These are phyloP conservation scores for Leptarthrus brevirostris DNA, from an alignment of 2,888 invertebrate species.

Conservation along the genomic window DNA sequence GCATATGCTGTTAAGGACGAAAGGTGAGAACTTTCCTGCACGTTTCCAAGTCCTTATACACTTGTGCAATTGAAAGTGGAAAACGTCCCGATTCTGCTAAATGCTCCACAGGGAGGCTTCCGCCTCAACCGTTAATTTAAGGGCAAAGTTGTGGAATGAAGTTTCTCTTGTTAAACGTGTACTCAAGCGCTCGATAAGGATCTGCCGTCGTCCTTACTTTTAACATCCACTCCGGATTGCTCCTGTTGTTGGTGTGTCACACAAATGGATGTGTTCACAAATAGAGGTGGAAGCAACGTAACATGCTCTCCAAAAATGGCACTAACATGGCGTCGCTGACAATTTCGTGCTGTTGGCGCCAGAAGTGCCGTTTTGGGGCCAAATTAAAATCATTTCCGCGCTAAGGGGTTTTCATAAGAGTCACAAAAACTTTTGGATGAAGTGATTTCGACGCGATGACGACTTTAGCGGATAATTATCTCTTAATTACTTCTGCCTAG, in stretches of 20 bases:
- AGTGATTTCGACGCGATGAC: constrained; percentile 45
- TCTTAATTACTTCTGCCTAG: constrained; percentile 41
- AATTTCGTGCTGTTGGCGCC: constrained; percentile 42
- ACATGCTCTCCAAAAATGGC: constrained; percentile 45
- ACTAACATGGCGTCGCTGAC: constrained; percentile 43
- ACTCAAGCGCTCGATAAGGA: constrained; percentile 34
- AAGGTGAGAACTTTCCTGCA: constrained; percentile 28
- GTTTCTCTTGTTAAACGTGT: constrained; percentile 44
- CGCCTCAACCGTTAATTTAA: constrained; percentile 43
- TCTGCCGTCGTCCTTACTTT: constrained; percentile 2
- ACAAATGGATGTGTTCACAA: constrained; percentile 21
- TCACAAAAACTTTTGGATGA: constrained; percentile 43
- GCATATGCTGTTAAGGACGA: constrained; percentile 24
- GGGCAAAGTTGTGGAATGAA: constrained; percentile 46
- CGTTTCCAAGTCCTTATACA: not conserved
- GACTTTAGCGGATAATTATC: constrained; percentile 46
- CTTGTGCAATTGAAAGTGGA: constrained; percentile 39
- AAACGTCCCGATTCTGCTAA: constrained; percentile 32
- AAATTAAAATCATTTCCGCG: constrained; percentile 46
- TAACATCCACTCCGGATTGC: not conserved
- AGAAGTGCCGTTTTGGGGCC: constrained; percentile 46
- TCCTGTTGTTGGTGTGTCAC: not conserved
- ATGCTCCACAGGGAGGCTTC: constrained; percentile 40
- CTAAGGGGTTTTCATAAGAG: constrained; percentile 33
- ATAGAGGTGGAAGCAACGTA: constrained; percentile 32